These are phyloP conservation scores for Plagodis pulveraria DNA, from an alignment of 2,888 invertebrate genomes.

Conservation along the genomic window DNA sequence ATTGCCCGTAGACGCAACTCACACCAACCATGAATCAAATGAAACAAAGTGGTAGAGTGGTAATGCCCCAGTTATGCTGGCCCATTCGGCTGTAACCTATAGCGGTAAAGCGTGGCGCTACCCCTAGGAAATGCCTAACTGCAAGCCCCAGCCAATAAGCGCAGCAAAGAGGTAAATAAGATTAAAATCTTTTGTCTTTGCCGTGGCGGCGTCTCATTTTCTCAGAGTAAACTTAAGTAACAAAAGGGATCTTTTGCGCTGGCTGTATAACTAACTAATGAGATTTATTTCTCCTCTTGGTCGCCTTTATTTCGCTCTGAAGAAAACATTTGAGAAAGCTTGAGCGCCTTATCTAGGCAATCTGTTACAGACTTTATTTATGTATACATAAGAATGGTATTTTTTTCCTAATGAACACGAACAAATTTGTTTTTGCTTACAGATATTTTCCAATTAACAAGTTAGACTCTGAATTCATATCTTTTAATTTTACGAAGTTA, in stretches of 20 bases:
- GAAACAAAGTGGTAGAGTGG: too few relatives aligned
- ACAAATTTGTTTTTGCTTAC: too few relatives aligned
- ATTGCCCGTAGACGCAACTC: too few relatives aligned
- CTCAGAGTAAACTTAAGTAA: constrained; percentile 19
- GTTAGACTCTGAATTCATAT: too few relatives aligned
- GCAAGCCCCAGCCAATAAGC: constrained; percentile 3
- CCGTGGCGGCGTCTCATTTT: constrained; percentile 11
- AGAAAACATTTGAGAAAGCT: constrained; percentile 3
- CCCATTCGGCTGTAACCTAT: too few relatives aligned
- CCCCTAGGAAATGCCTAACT: background rate
- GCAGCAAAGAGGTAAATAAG: constrained; percentile 12
- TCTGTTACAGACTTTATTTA: constrained; percentile 4
- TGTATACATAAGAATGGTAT: background rate
- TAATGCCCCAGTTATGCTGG: too few relatives aligned
- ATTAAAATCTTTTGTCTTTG: constrained; percentile 16
- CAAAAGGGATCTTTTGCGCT: constrained; percentile 9
- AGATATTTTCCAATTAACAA: too few relatives aligned
- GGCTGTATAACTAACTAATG: constrained; percentile 25
- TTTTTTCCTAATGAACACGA: too few relatives aligned
- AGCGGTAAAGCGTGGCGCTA: too few relatives aligned
- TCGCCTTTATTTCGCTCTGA: constrained; percentile 1
- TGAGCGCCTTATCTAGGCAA: constrained; percentile 5
- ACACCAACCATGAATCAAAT: too few relatives aligned
- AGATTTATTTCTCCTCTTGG: constrained; percentile 22
- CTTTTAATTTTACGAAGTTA: too few relatives aligned